phyloP scores from a whole-genome alignment of 2,113 vertebrate species.

The Lipophrys pholis region DNA sequence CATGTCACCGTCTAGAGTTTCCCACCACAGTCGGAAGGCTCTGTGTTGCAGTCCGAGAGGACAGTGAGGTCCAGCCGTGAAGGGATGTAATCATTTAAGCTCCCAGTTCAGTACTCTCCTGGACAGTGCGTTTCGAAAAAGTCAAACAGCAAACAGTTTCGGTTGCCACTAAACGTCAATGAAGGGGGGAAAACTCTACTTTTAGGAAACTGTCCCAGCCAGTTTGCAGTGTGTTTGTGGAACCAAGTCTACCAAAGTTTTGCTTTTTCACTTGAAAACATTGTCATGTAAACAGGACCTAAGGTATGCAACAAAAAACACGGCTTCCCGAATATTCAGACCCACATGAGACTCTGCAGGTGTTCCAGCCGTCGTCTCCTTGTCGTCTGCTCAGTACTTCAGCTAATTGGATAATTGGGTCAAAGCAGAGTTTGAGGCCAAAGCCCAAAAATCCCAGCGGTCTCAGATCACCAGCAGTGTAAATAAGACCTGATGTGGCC shows the following conservation, averaged over 20 bases:
- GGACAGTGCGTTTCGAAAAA: too few relatives aligned
- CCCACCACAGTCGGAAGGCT: conserved; percentile 34
- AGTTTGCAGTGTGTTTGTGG: not conserved
- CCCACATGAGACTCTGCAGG: conserved; percentile 36
- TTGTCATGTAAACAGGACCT: too few relatives aligned
- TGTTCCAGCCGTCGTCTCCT: conserved; percentile 68
- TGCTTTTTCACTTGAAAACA: too few relatives aligned
- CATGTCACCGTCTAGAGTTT: conserved; percentile 47
- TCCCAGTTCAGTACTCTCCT: conserved; percentile 4
- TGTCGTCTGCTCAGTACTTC: conserved; percentile 56
- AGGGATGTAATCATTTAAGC: conserved; percentile 25
- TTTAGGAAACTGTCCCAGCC: not conserved
- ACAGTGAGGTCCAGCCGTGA: conserved; percentile 9
- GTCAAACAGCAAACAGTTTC: too few relatives aligned
- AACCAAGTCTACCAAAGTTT: too few relatives aligned
- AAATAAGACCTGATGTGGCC: conserved; percentile 46
- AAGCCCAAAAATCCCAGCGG: conserved; percentile 41
- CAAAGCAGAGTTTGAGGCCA: conserved; percentile 58
- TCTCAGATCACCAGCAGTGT: conserved; percentile 39
- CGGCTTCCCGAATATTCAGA: too few relatives aligned
- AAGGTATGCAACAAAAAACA: too few relatives aligned
- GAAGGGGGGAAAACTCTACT: too few relatives aligned
- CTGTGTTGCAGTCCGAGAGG: conserved; percentile 42
- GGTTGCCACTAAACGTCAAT: too few relatives aligned
- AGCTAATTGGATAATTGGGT: conserved; percentile 80